Percentiles rank a stretch among this genome's conserved stretches.
Evolutionary conservation across 1,140 invertebrate species (phyloP).

Genomic region (Chlorops oryzae): DNA sequence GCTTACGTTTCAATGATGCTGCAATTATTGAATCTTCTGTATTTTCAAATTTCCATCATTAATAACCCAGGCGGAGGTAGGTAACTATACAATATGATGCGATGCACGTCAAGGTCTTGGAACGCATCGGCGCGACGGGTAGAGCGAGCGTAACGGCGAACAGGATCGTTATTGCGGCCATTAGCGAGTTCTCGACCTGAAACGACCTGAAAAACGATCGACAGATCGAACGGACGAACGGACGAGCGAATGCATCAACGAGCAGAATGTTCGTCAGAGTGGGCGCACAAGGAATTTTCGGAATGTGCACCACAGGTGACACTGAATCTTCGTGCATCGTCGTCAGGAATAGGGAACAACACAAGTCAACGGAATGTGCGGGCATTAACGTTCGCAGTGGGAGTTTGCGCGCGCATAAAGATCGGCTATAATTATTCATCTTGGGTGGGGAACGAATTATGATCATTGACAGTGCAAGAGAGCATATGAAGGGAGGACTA

Average conservation of each 20-base stretch:
- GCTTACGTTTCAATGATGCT: conserved; percentile 46
- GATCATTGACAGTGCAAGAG: too few relatives aligned
- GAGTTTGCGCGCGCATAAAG: conserved; percentile 42
- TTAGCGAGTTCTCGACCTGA: conserved; percentile 47
- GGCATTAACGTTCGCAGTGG: conserved; percentile 46
- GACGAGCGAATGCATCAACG: too few relatives aligned
- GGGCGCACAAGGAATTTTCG: conserved; percentile 32
- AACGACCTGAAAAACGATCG: conserved; percentile 46
- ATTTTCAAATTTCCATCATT: conserved; percentile 49
- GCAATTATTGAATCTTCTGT: conserved; percentile 49
- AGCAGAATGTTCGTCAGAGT: too few relatives aligned
- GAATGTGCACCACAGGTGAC: conserved; percentile 40
- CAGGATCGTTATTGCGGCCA: conserved; percentile 33
- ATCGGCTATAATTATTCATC: conserved; percentile 47
- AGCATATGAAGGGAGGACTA: too few relatives aligned
- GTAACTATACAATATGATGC: neutral
- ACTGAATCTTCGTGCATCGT: neutral
- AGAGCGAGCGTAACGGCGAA: neutral
- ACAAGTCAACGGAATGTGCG: conserved; percentile 13
- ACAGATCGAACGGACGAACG: too few relatives aligned
- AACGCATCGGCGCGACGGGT: neutral
- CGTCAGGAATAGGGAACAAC: neutral
- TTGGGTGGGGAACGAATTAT: conserved; percentile 32
- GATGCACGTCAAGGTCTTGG: neutral
- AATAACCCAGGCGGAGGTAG: conserved; percentile 45